Evolutionary conservation across 2,888 invertebrate species (phyloP), one percentile per base, ranked within the genome.

Genomic region (Drosophila affinis): DNA sequence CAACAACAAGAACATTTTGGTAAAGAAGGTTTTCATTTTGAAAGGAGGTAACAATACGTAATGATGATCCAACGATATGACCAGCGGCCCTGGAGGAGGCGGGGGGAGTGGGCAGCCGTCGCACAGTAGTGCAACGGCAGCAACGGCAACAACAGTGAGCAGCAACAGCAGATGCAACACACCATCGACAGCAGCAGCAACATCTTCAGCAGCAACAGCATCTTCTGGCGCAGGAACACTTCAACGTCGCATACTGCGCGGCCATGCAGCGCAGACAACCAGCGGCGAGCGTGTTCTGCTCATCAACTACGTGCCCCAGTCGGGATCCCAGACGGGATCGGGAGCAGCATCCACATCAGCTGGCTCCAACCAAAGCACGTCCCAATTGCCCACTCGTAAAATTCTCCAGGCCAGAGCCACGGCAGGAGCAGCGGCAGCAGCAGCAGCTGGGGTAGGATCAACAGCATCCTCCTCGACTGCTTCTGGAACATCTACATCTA

Each of bases 11-110:
- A 92, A 92, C 89, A 91, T 92, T 90, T 91, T 92, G 92, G 92
- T 92, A 90, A 92, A 92, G 91, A 92, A 92, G 89, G 92, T 92
- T 91, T 92, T 92, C 92, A 92, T 92, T 91, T 91, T 92, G 85
- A 92, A 92, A 91, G 92, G 92, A 87, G 90, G 92, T 90, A 91
- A 92, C 90, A 91, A 92, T 91, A 91, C 92, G 91, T 91, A 92
- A 92, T 91, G 92, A 92, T 92, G 92, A 92, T 90, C 91, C 91
- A 91, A 91, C 90, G 91, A 90, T 90, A 90, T 90, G 90, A 90
- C 90, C 90, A 89, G 90, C 90, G 90, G 90, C 85, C 88, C 83
- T 88, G 91, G 89, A 79, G 89, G 80, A 74, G 87, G 88, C 64
- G 88, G 81, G 62, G 88, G 69, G 65, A 75, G 71, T 70, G 87